These are phyloP conservation scores for Physocephala rufipes DNA, from an alignment of 2,888 invertebrate genomes.

Conservation along the genomic window DNA sequence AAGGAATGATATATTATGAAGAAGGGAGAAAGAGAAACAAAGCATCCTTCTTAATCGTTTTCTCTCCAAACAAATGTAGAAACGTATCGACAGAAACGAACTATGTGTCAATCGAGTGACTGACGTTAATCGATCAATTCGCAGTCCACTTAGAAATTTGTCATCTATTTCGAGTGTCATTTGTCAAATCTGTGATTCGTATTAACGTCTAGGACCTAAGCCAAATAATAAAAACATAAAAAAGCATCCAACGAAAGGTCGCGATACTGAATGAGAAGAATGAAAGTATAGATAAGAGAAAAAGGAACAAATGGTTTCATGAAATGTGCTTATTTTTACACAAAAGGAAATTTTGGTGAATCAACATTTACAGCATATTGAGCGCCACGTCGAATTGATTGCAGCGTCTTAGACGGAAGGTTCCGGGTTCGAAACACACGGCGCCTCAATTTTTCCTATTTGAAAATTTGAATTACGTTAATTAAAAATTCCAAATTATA, in stretches of 20 bases:
- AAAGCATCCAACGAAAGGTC: background rate
- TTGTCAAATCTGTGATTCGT: slow-evolving; percentile 56
- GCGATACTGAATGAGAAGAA: background rate
- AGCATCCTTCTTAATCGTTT: background rate
- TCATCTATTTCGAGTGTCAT: slow-evolving; percentile 56
- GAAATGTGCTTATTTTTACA: no score
- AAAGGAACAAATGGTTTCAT: no score
- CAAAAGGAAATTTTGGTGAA: background rate
- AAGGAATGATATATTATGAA: background rate
- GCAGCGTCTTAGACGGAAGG: no score
- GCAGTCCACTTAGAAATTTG: slow-evolving; percentile 50
- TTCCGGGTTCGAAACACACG: no score
- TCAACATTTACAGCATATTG: no score
- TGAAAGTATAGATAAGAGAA: no score
- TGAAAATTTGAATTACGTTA: no score
- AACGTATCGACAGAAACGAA: background rate
- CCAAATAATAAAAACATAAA: background rate
- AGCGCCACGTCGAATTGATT: no score
- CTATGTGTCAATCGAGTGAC: slow-evolving; percentile 57
- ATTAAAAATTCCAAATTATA: no score
- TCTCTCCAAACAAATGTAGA: background rate
- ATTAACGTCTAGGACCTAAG: slow-evolving; percentile 19
- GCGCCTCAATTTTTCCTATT: no score
- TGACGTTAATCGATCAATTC: slow-evolving; percentile 66
- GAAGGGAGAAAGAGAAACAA: background rate